Conservation (phyloP, 2,113 vertebrate genomes). For the Platysteira castanea region DNA sequence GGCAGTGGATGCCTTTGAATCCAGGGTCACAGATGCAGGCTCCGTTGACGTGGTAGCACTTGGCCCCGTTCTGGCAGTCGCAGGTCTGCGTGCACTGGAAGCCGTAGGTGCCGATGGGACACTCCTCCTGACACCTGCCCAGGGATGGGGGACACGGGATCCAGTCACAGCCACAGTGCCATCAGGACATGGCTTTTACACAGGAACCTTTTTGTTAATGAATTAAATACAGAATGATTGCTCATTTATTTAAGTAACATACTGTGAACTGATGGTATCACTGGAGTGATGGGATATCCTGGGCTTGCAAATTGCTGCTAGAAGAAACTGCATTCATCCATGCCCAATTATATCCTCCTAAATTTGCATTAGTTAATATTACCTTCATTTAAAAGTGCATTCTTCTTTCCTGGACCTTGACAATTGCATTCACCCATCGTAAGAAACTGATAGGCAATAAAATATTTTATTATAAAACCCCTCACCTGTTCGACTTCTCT, state of each 20-base stretch:
- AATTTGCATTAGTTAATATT: background rate
- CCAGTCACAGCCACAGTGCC: background rate
- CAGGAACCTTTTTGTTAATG: background rate
- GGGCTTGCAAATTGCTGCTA: background rate
- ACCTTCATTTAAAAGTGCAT: background rate
- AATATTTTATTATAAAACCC: background rate
- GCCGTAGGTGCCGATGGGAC: conserved; percentile 89
- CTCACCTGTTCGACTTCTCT: background rate
- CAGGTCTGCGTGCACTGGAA: conserved; percentile 88
- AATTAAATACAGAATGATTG: background rate
- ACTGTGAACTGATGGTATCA: background rate
- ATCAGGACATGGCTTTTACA: background rate
- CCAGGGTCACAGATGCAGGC: conserved; percentile 91
- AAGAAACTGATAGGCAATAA: background rate
- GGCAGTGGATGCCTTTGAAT: conserved; percentile 91
- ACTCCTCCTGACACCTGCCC: conserved; percentile 94
- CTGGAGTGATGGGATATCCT: background rate
- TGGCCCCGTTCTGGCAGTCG: conserved; percentile 92
- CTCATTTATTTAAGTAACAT: background rate
- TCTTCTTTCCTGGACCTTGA: background rate
- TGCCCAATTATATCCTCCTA: background rate
- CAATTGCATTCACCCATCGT: background rate
- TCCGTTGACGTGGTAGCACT: conserved; percentile 90
- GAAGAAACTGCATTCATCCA: background rate
- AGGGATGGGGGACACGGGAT: background rate